Evolutionary conservation across 2,888 invertebrate species (phyloP).

Genomic region (Nezara viridula): DNA sequence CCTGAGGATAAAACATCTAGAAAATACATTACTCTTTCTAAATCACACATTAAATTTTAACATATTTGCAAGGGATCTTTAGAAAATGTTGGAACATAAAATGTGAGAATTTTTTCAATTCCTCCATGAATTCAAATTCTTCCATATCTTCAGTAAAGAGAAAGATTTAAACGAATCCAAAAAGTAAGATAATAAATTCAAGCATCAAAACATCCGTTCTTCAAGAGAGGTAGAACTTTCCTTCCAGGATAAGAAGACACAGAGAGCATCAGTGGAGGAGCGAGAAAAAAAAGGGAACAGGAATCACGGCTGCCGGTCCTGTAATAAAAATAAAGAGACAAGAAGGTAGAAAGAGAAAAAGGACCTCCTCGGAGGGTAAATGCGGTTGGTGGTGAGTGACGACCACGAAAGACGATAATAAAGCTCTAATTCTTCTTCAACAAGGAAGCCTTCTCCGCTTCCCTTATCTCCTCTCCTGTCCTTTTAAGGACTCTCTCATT

Average conservation of each 20-base stretch:
- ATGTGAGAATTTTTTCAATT: too few species aligned
- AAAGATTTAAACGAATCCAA: too few species aligned
- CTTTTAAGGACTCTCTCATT: not conserved
- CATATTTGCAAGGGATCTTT: too few species aligned
- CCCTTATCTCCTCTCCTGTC: not conserved
- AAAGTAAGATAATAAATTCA: not conserved
- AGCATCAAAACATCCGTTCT: not conserved
- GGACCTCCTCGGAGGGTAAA: not conserved
- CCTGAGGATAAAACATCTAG: too few species aligned
- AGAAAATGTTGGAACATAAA: too few species aligned
- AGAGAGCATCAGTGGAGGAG: not conserved
- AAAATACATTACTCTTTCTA: too few species aligned
- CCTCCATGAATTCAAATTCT: too few species aligned
- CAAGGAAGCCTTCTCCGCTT: not conserved
- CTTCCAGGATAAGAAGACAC: not conserved
- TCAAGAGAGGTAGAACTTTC: not conserved
- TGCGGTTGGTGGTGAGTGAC: not conserved
- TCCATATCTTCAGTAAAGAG: too few species aligned
- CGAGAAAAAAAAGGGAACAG: not conserved
- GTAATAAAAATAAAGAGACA: slow-evolving; percentile 3
- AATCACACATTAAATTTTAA: too few species aligned
- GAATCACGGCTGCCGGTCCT: not conserved
- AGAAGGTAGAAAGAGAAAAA: not conserved
- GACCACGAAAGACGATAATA: not conserved
- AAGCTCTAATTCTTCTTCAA: slow-evolving; percentile 14